Conservation (phyloP, 2,113 vertebrate species). For the Lophura nycthemera region DNA sequence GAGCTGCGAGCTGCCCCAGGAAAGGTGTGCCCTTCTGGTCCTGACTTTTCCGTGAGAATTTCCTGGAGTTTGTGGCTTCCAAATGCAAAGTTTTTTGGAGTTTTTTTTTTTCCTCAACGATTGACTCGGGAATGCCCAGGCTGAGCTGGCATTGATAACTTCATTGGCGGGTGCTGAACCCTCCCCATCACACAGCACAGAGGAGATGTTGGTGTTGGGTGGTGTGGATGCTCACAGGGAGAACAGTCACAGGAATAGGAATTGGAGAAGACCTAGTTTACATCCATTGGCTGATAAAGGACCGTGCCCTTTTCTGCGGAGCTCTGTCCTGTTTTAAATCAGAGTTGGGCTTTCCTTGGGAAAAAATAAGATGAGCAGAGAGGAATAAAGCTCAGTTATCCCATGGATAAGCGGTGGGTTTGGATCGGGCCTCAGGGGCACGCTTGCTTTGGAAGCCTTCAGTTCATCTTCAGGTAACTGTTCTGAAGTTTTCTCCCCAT, state of each 20-base stretch:
- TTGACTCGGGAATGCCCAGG: background rate
- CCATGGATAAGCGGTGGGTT: background rate
- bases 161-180: background rate
- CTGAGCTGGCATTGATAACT: background rate
- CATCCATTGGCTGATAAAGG: slow-evolving; percentile 50
- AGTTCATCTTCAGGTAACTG: background rate
- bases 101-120: background rate
- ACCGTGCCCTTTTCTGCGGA: slow-evolving; percentile 46
- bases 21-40: background rate
- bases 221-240: background rate
- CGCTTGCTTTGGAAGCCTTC: background rate
- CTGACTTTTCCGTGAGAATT: background rate
- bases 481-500: background rate
- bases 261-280: slow-evolving; percentile 58
- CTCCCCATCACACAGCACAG: background rate
- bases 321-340: slow-evolving; percentile 49
- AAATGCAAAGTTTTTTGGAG: background rate
- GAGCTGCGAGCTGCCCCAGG: background rate
- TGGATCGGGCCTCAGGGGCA: background rate
- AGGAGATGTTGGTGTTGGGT: background rate
- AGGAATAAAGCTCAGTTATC: background rate
- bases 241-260: slow-evolving; percentile 36
- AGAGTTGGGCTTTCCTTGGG: slow-evolving; percentile 38
- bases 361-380: background rate
- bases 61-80: background rate